Base-by-base conservation (phyloP, 2,113 vertebrate species). In the Tamias sibiricus region DNA sequence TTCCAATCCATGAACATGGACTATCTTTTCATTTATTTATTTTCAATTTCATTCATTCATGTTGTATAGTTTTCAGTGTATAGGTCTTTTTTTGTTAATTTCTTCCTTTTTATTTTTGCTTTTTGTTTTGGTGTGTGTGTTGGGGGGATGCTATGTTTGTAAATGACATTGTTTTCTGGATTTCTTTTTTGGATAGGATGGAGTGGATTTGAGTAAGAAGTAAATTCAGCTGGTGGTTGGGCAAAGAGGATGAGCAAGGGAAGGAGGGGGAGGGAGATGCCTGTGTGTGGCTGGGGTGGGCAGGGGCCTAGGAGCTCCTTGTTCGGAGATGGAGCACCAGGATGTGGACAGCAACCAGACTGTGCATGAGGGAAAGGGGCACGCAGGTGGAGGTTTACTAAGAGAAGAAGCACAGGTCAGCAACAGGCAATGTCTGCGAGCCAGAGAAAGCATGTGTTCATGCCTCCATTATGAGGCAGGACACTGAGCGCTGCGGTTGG, bases 341-440 rank as follows among this genome's bases (percentile, higher is more conserved):
- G 12, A 26, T 1, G 2, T 44, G 14, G 62, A 47, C 40, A 32
- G 8, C 6, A 8, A 13, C 20, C 22, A 3, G 74, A 26, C 42
- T 0, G 1, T 2, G 3, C 3, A 1, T 20, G 20, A 42, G 20
- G 17, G 8, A 16, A 8, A 20, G n/a, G 44, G 40, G 32, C 0
- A 3, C 44, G n/a, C 20, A 26, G 72, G 57, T 2, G 11, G 57
- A 35, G 6, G 10, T 74, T 77, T 47, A 4, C 12, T 24, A 66
- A 42, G 35, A 86, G 42, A 40, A 14, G 12, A 68, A 30, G 30
- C 28, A 7, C 2, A 0, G 37, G 6, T 24, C 4, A 10, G 30
- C 32, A 77, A 10, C 22, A 35, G 42, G 13, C 1, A 22, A 4
- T 22, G 32, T 11, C 49, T 47, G 49, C 30, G 57, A 57, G 4